A percentile compares a stretch with the other conserved stretches of the same genome.
Evolutionary conservation across 2,888 invertebrate species (phyloP).

Genomic region (Melipona beecheii): DNA sequence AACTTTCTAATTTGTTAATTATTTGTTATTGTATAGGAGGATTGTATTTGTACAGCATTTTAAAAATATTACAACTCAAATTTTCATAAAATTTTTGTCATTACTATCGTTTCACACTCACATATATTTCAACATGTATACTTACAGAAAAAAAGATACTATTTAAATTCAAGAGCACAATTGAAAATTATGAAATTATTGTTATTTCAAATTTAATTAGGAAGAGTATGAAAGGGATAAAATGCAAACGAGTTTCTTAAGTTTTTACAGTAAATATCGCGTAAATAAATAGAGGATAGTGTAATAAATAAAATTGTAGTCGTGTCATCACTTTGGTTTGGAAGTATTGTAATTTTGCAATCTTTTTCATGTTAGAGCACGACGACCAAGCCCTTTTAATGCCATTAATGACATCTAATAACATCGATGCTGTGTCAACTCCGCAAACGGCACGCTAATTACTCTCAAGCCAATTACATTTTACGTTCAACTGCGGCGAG

Average conservation of each 20-base stretch:
- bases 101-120: too few relatives aligned
- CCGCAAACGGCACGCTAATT: conserved; percentile 44
- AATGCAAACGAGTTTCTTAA: background rate
- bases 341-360: conserved; percentile 24
- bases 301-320: background rate
- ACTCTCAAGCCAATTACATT: conserved; percentile 53
- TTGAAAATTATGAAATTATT: background rate
- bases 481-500: conserved; percentile 30
- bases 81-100: too few relatives aligned
- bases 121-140: too few relatives aligned
- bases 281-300: background rate
- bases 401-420: conserved; percentile 52
- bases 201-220: too few relatives aligned
- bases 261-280: too few relatives aligned
- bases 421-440: conserved; percentile 41
- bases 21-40: too few relatives aligned
- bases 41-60: too few relatives aligned
- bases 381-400: conserved; percentile 33
- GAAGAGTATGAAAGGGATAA: too few relatives aligned
- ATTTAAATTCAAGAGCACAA: background rate
- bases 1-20: too few relatives aligned
- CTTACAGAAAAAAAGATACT: background rate
- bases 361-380: conserved; percentile 31
- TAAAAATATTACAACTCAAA: too few relatives aligned
- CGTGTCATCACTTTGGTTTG: background rate